A percentile compares a stretch with the other conserved stretches of the same genome.
phyloP scores from a whole-genome alignment of 2,113 vertebrate species.

The Gadus macrocephalus region DNA sequence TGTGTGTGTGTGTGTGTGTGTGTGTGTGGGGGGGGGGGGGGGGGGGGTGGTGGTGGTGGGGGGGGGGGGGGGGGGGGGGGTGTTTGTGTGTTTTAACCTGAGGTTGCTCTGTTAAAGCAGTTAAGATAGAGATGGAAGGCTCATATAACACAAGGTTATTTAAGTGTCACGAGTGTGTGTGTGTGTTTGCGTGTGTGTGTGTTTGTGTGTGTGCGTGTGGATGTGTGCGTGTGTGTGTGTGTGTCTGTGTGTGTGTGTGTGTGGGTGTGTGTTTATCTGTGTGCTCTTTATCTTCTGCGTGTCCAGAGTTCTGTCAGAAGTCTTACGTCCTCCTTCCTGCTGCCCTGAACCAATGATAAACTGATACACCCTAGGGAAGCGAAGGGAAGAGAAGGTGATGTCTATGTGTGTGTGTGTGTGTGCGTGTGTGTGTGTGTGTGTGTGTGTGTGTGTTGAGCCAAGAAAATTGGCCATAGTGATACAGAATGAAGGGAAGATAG shows the following conservation, averaged over 20 bases:
- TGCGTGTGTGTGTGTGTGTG: neutral
- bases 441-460: no score
- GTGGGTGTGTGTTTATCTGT: constrained; percentile 16
- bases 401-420: neutral
- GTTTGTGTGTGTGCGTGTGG: neutral
- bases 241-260: neutral
- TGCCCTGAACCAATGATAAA: constrained; percentile 55
- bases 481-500: no score
- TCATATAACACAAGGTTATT: constrained; percentile 1
- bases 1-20: no score
- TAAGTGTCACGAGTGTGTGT: neutral
- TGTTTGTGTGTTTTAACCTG: neutral
- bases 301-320: constrained; percentile 37
- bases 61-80: no score
- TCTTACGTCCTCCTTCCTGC: constrained; percentile 55
- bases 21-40: no score
- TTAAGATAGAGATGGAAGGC: neutral
- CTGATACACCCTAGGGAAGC: constrained; percentile 56
- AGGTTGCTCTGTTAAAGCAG: neutral
- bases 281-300: constrained; percentile 34
- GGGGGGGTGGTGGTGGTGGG: no score
- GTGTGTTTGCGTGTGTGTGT: neutral
- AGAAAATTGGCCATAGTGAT: no score
- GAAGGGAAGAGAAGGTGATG: neutral
- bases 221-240: neutral